Base-by-base conservation (phyloP, 2,113 vertebrate species). In the Cavia porcellus region DNA sequence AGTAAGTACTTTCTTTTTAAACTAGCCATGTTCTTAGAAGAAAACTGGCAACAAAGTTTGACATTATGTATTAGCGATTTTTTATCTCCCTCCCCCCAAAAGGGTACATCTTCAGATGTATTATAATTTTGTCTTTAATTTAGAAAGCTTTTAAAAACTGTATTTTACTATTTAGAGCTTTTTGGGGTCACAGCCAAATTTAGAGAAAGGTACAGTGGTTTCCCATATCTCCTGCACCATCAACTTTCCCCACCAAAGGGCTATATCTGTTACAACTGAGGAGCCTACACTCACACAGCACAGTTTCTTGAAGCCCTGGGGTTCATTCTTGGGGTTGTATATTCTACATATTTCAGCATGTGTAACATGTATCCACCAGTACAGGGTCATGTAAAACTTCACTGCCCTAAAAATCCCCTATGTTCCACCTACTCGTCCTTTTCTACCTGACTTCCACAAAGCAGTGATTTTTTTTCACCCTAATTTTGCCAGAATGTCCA, bases 1-100 rank as follows among this genome's bases (percentile, higher is more conserved):
- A 84, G 86, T 90, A 92, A 70, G 57, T 42, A 15, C 24, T 75
- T 94, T 95, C 57, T 92, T 90, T 47, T 77, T n/a, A 55, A 42
- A 13, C 61, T 85, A 94, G 47, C 28, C 64, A 81, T 35, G 42
- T 32, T 95, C 64, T 30, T 55, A 52, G 68, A 86, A 95, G 38
- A 70, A 94, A 96, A 45, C 12, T 59, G 52, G 19, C 38, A 45
- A 80, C 42, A 93, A 89, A 92, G 24, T 80, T 68, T 89, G 32
- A 85, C 47, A 50, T 42, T 66, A 59, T 74, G 11, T 57, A 47
- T 57, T 13, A 70, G 35, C 50, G 55, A 62, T 74, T 47, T 14
- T 92, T 77, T 47, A 50, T 20, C 30, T 35, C 7, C 20, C 30
- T 52, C 77, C 30, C 3, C 9, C 38, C 61, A 93, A 89, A 88